Conservation (phyloP, 2,888 invertebrate species). For the Pachydiplax longipennis region DNA sequence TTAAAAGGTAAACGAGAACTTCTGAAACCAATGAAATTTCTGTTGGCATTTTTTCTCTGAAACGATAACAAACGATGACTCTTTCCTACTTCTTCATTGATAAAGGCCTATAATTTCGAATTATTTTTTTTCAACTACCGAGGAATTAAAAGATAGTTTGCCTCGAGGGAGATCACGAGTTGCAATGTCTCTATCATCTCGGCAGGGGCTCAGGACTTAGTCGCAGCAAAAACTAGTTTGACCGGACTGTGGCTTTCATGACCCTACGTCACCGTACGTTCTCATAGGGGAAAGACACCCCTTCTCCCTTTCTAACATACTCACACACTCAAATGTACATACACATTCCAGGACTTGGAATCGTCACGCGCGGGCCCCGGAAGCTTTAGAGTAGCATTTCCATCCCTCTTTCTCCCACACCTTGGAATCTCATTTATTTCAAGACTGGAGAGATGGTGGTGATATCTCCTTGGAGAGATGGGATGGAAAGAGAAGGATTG, state of each 20-base stretch:
- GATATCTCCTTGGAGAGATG: not conserved
- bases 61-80: not conserved
- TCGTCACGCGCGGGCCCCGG: not conserved
- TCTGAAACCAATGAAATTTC: too few relatives aligned
- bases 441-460: not conserved
- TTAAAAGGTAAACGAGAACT: too few relatives aligned
- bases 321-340: not conserved
- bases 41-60: not conserved
- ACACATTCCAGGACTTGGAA: too few relatives aligned
- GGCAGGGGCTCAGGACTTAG: not conserved
- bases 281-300: not conserved
- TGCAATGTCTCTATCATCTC: not conserved
- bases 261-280: not conserved
- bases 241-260: not conserved
- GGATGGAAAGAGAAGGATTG: not conserved
- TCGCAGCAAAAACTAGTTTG: not conserved
- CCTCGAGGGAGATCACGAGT: not conserved
- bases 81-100: not conserved
- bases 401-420: not conserved
- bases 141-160: not conserved
- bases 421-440: not conserved
- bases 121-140: not conserved
- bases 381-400: not conserved
- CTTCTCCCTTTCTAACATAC: not conserved
- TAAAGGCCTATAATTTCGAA: not conserved